Base-by-base conservation (phyloP, 2,113 vertebrate species). In the Actenoides hombroni region DNA sequence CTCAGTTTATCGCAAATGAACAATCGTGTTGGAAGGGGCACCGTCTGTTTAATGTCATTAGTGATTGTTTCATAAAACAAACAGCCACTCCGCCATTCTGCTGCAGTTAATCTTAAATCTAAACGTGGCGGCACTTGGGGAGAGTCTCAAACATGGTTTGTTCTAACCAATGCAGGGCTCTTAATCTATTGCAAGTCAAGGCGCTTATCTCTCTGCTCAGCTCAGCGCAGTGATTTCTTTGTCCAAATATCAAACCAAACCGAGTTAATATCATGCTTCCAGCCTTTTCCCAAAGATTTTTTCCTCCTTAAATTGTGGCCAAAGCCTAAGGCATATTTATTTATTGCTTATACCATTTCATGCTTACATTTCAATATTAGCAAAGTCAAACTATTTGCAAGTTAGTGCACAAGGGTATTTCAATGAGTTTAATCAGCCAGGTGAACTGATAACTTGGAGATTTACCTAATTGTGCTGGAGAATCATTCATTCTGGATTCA, bases 1-100 rank as follows among this genome's bases (percentile, higher is more conserved):
- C 97, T 97, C 96, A 79, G 97, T 98, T 98, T 98, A 98, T 98
- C 98, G 82, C 97, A 96, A 97, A 97, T 95, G 98, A 98, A 97
- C 98, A 97, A 98, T 98, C 96, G 44, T 97, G 97, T 97, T 97
- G 97, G 97, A 98, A 98, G 98, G 98, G 97, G 96, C 98, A 97
- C 97, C 96, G 96, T 98, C 97, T 98, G 98, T 98, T 98, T 98
- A 98, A 98, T 98, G 98, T 98, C 98, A 98, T 98, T 98, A 98
- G 98, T 93, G 97, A 98, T 98, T 98, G 98, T 98, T 98, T 97
- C 97, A 97, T 98, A 98, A 98, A 98, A 97, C 98, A 98, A 98
- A 98, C 98, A 98, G 98, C 97, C 94, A 88, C 93, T 96, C 96
- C 71, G 40, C 97, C 96, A 91, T 96, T 97, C 86, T 92, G 96